phyloP scores from a whole-genome alignment of 1,140 invertebrate genomes.

The Dinoponera quadriceps region DNA sequence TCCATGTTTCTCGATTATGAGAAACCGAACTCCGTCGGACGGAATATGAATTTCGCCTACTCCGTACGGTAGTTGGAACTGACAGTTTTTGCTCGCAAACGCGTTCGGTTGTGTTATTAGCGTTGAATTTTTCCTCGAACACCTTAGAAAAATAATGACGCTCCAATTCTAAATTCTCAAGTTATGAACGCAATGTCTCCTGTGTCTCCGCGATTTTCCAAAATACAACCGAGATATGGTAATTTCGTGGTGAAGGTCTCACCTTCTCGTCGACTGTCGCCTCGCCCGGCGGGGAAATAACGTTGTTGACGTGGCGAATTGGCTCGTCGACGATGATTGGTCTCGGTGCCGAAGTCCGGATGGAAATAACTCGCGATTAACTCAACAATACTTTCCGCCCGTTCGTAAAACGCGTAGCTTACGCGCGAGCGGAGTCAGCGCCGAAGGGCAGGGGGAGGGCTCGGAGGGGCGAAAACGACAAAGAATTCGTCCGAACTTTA shows the following conservation, averaged over 20 bases:
- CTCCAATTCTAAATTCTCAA: too few relatives aligned
- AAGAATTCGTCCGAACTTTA: slow-evolving; percentile 50
- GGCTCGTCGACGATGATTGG: slow-evolving; percentile 17
- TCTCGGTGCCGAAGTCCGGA: background rate
- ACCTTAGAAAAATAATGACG: too few relatives aligned
- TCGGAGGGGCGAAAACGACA: slow-evolving; percentile 17
- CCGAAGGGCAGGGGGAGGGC: too few relatives aligned
- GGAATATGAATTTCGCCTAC: too few relatives aligned
- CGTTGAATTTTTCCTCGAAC: too few relatives aligned
- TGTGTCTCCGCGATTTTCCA: background rate
- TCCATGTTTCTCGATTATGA: too few relatives aligned
- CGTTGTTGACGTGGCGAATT: background rate
- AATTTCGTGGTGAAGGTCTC: background rate
- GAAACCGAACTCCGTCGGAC: too few relatives aligned
- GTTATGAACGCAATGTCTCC: background rate
- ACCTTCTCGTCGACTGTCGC: background rate
- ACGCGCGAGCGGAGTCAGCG: background rate
- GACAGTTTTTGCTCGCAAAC: too few relatives aligned
- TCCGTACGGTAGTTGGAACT: too few relatives aligned
- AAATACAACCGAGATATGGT: background rate
- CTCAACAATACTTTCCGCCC: slow-evolving; percentile 25
- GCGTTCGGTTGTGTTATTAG: too few relatives aligned
- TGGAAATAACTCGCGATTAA: slow-evolving; percentile 47
- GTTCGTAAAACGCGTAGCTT: slow-evolving; percentile 19
- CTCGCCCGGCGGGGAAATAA: background rate